Evolutionary conservation across 2,888 invertebrate species (phyloP), one percentile per base, ranked within the genome.

Genomic region (Metopia argyrocephala): DNA sequence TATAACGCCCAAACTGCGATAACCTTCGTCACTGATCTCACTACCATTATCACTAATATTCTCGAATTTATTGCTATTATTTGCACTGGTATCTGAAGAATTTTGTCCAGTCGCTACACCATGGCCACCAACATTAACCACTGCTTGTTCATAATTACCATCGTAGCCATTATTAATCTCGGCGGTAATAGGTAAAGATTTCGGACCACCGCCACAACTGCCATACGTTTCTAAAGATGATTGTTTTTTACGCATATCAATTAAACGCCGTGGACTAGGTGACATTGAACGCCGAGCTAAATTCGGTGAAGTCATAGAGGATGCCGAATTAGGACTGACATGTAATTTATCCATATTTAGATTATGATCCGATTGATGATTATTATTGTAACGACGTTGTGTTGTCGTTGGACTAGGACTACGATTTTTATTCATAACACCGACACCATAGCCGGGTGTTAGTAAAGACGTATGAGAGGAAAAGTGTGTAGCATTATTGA

Each of bases 11-110:
- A 96, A 90, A 87, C 96, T 96, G 86, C 96, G 93, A 89, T 96
- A 96, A 0, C 96, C 96, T 87, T 96, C 96, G 89, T 96, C 96
- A 27, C 95, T 96, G 25, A 96, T 95, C 88, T 96, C 96, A 75
- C 95, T 95, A 9, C 95, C 95, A 84, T 95, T 95, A 88, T 96
- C 95, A 69, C 95, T 94, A 7, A 94, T 93, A 82, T 94, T 93
- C 85, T 93, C 93, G 23, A 92, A 91, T 78, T 91, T 89, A 83
- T 84, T 87, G 61, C 79, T 82, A 79, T 85, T 79, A 61, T 84
- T 74, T 50, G 61, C 73, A 31, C 74, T 86, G 9, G 56, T 56
- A 45, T 85, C 68, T 28, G 85, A 18, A 28, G 85, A 20, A 38
- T 69, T 62, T 23, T 48, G 75, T 12, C 31, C 3, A 0, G 52